Percentiles rank a stretch among this genome's conserved stretches.
phyloP scores from a whole-genome alignment of 2,888 invertebrate genomes.

The Pyrochroa serraticornis region DNA sequence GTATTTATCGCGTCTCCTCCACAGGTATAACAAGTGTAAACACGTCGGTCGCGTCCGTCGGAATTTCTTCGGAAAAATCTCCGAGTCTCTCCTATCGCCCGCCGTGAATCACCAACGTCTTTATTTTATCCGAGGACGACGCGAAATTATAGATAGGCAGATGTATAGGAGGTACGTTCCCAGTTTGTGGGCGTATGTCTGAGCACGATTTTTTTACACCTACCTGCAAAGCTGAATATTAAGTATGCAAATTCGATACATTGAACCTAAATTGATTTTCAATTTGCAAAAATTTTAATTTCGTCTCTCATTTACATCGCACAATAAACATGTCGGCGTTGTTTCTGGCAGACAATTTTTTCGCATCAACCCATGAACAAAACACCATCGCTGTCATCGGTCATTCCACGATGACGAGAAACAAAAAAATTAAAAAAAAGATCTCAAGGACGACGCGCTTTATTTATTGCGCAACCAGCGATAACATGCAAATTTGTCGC shows the following conservation, averaged over 20 bases:
- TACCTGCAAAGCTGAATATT: slow-evolving; percentile 21
- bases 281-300: slow-evolving; percentile 26
- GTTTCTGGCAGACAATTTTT: not conserved
- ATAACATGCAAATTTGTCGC: no score
- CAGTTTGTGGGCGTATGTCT: slow-evolving; percentile 5
- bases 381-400: no score
- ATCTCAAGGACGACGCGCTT: no score
- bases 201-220: slow-evolving; percentile 23
- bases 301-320: slow-evolving; percentile 14
- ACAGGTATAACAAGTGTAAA: slow-evolving; percentile 1
- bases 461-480: no score
- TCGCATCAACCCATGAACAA: not conserved
- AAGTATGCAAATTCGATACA: slow-evolving; percentile 25
- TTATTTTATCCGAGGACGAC: slow-evolving; percentile 1
- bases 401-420: no score
- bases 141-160: slow-evolving; percentile 7
- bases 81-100: not conserved
- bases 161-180: not conserved
- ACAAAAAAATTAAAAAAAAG: no score
- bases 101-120: slow-evolving; percentile 22
- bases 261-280: slow-evolving; percentile 23
- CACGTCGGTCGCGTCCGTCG: not conserved
- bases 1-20: no score
- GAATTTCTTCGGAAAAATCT: no score
- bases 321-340: slow-evolving; percentile 15